Base-by-base conservation (phyloP, 2,797 vertebrate genomes). In the Artibeus lituratus region DNA sequence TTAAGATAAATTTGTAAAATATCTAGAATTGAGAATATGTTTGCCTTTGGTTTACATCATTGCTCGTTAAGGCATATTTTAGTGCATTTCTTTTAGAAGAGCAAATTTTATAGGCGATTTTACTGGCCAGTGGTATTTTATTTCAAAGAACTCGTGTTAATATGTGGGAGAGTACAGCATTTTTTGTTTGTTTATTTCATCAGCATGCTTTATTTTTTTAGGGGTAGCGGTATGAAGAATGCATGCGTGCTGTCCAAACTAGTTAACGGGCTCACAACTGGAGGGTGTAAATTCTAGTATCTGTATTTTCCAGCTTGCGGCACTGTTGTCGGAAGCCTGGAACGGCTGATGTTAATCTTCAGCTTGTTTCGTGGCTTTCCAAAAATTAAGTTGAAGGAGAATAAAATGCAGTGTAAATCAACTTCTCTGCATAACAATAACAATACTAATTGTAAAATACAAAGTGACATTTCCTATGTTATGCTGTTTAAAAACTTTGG, bases 271-370 rank as follows among this genome's bases (percentile, higher is more conserved):
- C 96, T 97, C 98, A 97, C 92, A 97, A 97, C 94, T 97, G 95
- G 94, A 97, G 96, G 97, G 89, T 96, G 81, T 96, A 97, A 98
- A 98, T 98, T 98, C 95, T 98, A 97, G 84, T 98, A 98, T 98
- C 98, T 98, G 7, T 97, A 90, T 95, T 98, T 96, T 94, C 96
- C 98, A 98, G 97, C 97, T 98, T 98, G 97, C 82, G 97, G 97
- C 95, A 95, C 55, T 83, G 93, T 95, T 98, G 98, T 98, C 96
- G 98, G 97, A 98, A 98, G 98, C 98, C 97, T 97, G 92, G 96
- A 92, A 97, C 81, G 91, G 96, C 97, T 98, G 98, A 98, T 98
- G 96, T 92, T 98, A 98, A 98, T 98, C 98, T 98, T 96, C 84
- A 92, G 3, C 95, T 98, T 98, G 90, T 98, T 98, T 94, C 97